Evolutionary conservation across 1,140 invertebrate genomes (phyloP).

Genomic region (Drosophila kohkoa): DNA sequence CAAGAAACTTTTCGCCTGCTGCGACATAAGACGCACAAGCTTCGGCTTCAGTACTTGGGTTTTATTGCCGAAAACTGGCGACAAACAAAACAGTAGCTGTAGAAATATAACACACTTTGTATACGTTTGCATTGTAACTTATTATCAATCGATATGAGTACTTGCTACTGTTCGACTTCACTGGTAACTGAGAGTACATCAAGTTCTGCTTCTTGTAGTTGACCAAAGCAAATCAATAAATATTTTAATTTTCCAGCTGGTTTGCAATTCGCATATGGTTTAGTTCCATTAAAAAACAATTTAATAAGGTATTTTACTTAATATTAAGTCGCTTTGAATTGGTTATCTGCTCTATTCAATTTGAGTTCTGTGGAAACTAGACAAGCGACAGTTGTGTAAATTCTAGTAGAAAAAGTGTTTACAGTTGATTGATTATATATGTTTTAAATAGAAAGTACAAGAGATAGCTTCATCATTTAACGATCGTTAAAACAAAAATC

Average conservation of each 20-base stretch:
- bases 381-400: too few species aligned
- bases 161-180: background rate
- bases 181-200: too few species aligned
- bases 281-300: background rate
- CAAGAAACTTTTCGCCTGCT: background rate
- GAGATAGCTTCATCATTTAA: too few species aligned
- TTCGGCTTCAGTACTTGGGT: background rate
- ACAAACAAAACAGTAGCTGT: background rate
- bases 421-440: too few species aligned
- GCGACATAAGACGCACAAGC: conserved; percentile 22
- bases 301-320: background rate
- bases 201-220: too few species aligned
- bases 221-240: too few species aligned
- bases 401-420: too few species aligned
- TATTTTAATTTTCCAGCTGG: background rate
- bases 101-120: background rate
- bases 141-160: background rate
- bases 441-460: too few species aligned
- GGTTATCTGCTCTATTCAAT: too few species aligned
- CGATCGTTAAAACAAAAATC: too few species aligned
- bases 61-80: background rate
- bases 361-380: too few species aligned
- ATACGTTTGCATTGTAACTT: background rate
- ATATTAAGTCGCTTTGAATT: too few species aligned
- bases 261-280: background rate